Evolutionary conservation across 2,113 vertebrate species (phyloP).

Genomic region (Morphnarchus princeps): DNA sequence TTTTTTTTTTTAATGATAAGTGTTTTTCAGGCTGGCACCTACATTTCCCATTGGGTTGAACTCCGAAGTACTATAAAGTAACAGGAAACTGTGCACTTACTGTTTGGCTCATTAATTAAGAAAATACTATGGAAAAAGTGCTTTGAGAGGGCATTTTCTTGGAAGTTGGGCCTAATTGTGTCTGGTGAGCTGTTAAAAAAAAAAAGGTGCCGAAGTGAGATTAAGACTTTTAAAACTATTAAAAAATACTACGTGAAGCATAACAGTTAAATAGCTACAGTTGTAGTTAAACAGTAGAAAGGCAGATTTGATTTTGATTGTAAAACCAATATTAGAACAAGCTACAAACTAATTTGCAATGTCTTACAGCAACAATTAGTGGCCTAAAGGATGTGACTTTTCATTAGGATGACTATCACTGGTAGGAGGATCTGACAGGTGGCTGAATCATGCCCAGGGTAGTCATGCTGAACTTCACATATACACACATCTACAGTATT

Average conservation of each 20-base stretch:
- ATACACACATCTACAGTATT: neutral
- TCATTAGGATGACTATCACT: neutral
- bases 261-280: neutral
- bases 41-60: neutral
- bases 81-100: neutral
- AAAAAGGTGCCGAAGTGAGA: neutral
- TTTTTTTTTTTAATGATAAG: neutral
- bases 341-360: neutral
- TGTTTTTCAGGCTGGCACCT: neutral
- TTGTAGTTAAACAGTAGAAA: neutral
- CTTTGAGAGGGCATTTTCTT: neutral
- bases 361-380: constrained; percentile 4
- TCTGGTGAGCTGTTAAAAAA: neutral
- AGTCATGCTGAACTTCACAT: constrained; percentile 13
- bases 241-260: neutral
- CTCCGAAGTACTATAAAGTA: neutral
- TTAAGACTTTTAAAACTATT: neutral
- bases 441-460: constrained; percentile 32
- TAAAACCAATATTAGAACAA: constrained; percentile 22
- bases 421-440: constrained; percentile 33
- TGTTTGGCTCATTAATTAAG: neutral
- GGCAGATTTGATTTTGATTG: neutral
- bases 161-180: neutral
- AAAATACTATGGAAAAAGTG: neutral
- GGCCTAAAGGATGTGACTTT: constrained; percentile 45